Conservation (phyloP, 2,888 invertebrate genomes). For the Hofmannophila pseudospretella region DNA sequence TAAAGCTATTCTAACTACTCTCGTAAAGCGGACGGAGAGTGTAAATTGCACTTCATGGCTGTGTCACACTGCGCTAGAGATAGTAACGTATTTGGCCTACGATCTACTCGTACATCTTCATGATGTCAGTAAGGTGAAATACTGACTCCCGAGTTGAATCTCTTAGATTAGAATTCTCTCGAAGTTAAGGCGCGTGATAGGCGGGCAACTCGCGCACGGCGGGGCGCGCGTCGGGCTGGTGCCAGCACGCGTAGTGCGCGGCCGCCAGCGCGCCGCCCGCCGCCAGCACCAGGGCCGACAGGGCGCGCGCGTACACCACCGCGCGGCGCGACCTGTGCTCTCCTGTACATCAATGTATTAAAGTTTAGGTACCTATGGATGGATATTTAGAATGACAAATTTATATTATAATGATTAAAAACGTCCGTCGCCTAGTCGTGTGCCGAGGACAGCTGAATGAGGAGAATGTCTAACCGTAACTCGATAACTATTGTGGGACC, state of each 20-base stretch:
- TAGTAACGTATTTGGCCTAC: neutral
- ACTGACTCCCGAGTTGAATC: too few species aligned
- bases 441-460: too few species aligned
- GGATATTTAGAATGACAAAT: constrained; percentile 2
- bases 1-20: constrained; percentile 26
- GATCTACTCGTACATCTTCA: too few species aligned
- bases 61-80: too few species aligned
- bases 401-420: neutral
- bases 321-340: constrained; percentile 41
- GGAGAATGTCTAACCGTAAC: too few species aligned
- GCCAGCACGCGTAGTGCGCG: constrained; percentile 29
- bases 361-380: too few species aligned
- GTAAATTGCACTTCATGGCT: constrained; percentile 30
- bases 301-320: constrained; percentile 34
- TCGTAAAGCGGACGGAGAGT: constrained; percentile 39
- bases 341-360: too few species aligned
- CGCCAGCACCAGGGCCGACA: constrained; percentile 36
- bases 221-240: constrained; percentile 26
- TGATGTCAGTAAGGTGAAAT: too few species aligned
- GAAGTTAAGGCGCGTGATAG: neutral
- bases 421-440: too few species aligned
- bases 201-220: neutral
- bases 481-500: too few species aligned
- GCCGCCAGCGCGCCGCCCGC: constrained; percentile 28
- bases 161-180: too few species aligned